Conservation (phyloP, 2,113 vertebrate genomes). For the Cardinalis cardinalis region DNA sequence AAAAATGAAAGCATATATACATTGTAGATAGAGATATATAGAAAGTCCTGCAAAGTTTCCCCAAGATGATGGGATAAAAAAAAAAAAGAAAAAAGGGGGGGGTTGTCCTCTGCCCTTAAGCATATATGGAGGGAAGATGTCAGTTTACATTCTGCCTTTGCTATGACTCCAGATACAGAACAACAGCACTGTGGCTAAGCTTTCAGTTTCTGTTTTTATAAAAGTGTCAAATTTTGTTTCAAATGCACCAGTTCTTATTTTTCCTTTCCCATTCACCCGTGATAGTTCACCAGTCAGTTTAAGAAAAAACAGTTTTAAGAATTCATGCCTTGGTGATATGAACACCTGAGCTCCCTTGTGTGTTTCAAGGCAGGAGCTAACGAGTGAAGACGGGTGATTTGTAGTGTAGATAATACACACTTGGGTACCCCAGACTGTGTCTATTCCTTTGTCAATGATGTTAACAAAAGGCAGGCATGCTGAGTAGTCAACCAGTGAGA, state of each 20-base stretch:
- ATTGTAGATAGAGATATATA: background rate
- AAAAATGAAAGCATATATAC: background rate
- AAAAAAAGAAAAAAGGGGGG: background rate
- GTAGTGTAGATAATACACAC: slow-evolving; percentile 60
- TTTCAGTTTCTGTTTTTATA: slow-evolving; percentile 24
- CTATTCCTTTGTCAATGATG: slow-evolving; percentile 40
- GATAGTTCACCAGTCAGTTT: slow-evolving; percentile 34
- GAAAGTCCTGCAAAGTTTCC: background rate
- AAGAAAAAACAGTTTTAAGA: slow-evolving; percentile 40
- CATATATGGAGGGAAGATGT: background rate
- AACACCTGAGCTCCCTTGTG: slow-evolving; percentile 58
- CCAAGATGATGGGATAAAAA: background rate
- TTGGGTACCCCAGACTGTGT: slow-evolving; percentile 25
- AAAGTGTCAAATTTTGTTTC: slow-evolving; percentile 50
- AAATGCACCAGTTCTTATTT: slow-evolving; percentile 8
- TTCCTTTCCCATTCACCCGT: slow-evolving; percentile 31
- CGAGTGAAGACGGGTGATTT: slow-evolving; percentile 50
- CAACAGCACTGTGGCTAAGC: background rate
- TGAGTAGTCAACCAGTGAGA: background rate
- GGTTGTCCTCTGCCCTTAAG: background rate
- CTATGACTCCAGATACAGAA: background rate
- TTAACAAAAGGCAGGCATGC: slow-evolving; percentile 38
- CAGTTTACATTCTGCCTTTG: slow-evolving; percentile 14
- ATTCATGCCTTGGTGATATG: slow-evolving; percentile 43
- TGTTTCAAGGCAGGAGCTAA: slow-evolving; percentile 23